phyloP scores from a whole-genome alignment of 2,797 vertebrate species.

The Leuciscus waleckii region DNA sequence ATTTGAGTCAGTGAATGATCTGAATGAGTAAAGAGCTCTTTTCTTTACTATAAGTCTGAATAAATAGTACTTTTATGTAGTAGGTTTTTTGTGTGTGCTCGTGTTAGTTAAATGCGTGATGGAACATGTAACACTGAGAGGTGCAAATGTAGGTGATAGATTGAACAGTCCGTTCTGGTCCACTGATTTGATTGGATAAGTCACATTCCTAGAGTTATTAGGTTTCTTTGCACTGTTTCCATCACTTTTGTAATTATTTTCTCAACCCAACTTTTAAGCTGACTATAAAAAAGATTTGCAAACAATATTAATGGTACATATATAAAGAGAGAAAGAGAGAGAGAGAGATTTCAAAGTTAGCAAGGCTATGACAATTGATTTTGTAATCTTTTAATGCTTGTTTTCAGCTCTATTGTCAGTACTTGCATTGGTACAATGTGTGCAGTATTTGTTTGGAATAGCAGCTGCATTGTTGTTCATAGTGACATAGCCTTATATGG shows the following conservation, averaged over 20 bases:
- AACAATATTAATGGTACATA: background rate
- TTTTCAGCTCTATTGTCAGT: background rate
- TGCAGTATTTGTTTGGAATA: background rate
- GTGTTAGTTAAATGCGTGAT: background rate
- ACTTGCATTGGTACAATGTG: background rate
- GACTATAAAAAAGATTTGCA: background rate
- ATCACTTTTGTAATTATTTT: background rate
- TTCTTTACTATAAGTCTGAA: background rate
- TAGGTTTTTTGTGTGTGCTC: background rate
- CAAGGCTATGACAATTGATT: background rate
- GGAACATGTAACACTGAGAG: background rate
- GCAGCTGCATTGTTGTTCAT: background rate
- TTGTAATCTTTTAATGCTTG: background rate
- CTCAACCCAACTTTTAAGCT: background rate
- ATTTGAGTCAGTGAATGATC: background rate
- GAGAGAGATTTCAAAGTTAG: no score
- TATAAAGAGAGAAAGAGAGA: background rate
- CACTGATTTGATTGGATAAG: conserved; percentile 7
- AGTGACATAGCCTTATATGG: background rate
- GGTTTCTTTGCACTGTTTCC: background rate
- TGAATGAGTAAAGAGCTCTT: background rate
- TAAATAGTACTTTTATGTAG: background rate
- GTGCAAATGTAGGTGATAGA: background rate
- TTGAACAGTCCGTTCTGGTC: background rate
- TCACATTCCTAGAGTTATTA: background rate